Conservation (phyloP, 2,113 vertebrate genomes). For the Sardina pilchardus region DNA sequence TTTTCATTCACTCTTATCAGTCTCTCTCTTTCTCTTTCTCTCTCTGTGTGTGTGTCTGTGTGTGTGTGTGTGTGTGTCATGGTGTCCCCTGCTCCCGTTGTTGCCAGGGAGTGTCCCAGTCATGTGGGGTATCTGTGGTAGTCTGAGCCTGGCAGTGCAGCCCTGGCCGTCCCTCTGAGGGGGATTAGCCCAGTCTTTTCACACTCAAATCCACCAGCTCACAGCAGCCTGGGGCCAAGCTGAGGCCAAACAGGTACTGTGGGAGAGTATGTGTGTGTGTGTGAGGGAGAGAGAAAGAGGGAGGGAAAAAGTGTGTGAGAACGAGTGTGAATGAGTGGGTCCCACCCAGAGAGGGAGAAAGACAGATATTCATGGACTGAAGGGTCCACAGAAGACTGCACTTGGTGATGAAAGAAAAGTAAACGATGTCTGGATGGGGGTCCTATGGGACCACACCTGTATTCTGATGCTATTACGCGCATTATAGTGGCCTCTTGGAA, state of each 20-base stretch:
- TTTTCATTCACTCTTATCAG: not conserved
- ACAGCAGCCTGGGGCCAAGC: not conserved
- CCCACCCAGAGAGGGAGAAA: no score
- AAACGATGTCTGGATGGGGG: not conserved
- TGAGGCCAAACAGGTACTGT: not conserved
- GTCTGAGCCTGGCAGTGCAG: not conserved
- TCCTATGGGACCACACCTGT: not conserved
- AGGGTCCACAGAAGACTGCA: not conserved
- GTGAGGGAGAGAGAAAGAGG: no score
- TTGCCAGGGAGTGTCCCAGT: not conserved
- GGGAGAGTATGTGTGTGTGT: no score
- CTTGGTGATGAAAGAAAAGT: not conserved
- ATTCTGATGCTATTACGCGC: not conserved
- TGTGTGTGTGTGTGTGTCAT: no score
- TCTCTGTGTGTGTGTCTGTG: not conserved
- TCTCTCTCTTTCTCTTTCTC: not conserved
- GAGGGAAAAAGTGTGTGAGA: no score
- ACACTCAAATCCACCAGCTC: not conserved
- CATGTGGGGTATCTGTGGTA: conserved; percentile 2
- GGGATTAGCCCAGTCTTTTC: not conserved
- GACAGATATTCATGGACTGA: no score
- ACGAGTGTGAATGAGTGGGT: no score
- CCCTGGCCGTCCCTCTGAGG: not conserved
- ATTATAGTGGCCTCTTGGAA: not conserved
- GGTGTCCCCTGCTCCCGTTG: not conserved